These are phyloP conservation scores for Andrena chrysosceles DNA, from an alignment of 2,888 invertebrate genomes.

Conservation along the genomic window DNA sequence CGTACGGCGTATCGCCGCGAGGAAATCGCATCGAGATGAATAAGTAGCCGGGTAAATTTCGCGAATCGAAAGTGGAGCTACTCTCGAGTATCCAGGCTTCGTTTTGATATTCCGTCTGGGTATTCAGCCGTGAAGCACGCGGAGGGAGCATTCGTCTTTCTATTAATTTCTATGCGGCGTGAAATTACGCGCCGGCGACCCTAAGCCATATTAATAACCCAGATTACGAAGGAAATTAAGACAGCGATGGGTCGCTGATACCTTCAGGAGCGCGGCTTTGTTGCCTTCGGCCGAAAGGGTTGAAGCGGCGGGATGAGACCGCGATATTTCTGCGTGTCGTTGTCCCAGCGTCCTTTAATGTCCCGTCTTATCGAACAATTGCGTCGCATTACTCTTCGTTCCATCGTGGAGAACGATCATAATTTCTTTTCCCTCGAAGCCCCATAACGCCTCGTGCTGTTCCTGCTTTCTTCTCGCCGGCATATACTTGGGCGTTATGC, in stretches of 20 bases:
- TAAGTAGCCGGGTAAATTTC: background rate
- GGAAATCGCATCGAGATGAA: background rate
- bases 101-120: slow-evolving; percentile 53
- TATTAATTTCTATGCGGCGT: slow-evolving; percentile 75
- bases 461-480: slow-evolving; percentile 14
- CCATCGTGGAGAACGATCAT: background rate
- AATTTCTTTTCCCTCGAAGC: background rate
- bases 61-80: slow-evolving; percentile 43
- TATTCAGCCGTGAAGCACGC: slow-evolving; percentile 45
- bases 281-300: slow-evolving; percentile 61
- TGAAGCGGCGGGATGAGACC: slow-evolving; percentile 65
- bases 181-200: slow-evolving; percentile 73
- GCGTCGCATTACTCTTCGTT: slow-evolving; percentile 46
- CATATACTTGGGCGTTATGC: slow-evolving; percentile 47
- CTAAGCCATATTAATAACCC: slow-evolving; percentile 83
- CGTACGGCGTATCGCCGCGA: slow-evolving; percentile 18
- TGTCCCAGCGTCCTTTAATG: slow-evolving; percentile 28
- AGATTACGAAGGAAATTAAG: slow-evolving; percentile 82
- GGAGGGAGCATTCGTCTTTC: slow-evolving; percentile 65
- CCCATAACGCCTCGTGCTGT: background rate
- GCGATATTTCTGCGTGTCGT: slow-evolving; percentile 70
- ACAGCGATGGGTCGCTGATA: slow-evolving; percentile 70
- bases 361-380: slow-evolving; percentile 56
- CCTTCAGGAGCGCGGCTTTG: slow-evolving; percentile 63
- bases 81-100: slow-evolving; percentile 10